A percentile compares a stretch with the other conserved stretches of the same genome.
Evolutionary conservation across 2,888 invertebrate species (phyloP).

Genomic region (Phanerotoma sp.): DNA sequence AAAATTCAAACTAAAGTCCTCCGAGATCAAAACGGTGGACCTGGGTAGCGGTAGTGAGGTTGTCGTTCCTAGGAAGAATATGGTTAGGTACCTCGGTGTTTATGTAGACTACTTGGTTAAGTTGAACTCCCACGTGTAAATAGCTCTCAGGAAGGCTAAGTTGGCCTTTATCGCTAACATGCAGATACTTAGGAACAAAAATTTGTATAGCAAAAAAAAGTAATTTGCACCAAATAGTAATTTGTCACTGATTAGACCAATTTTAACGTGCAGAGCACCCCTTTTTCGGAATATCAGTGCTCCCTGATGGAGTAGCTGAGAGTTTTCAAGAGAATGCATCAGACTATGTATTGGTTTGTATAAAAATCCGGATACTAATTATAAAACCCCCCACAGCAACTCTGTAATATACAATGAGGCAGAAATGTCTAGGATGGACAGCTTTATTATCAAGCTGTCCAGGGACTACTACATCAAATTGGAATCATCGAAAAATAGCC

Average conservation of each 20-base stretch:
- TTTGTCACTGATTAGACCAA: too few species aligned
- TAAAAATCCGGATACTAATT: background rate
- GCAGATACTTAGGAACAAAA: conserved; percentile 19
- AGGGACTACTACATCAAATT: background rate
- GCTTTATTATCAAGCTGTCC: background rate
- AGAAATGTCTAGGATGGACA: background rate
- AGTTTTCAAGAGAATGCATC: conserved; percentile 13
- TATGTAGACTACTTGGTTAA: conserved; percentile 14
- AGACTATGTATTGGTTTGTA: background rate
- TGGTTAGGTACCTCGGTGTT: conserved; percentile 21
- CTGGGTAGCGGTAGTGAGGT: conserved; percentile 2
- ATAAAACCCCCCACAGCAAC: background rate
- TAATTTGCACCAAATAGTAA: too few species aligned
- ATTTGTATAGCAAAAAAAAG: too few species aligned
- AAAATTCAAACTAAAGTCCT: background rate
- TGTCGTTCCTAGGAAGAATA: conserved; percentile 2
- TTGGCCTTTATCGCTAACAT: conserved; percentile 9
- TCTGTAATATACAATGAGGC: background rate
- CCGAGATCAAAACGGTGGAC: background rate
- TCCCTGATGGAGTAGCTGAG: conserved; percentile 15
- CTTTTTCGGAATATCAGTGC: too few species aligned
- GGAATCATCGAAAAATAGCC: too few species aligned
- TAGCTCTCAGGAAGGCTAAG: conserved; percentile 9
- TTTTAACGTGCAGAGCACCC: too few species aligned
- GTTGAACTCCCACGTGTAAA: conserved; percentile 9